Base-by-base conservation (phyloP, 2,113 vertebrate genomes). In the Leucosticte australis region DNA sequence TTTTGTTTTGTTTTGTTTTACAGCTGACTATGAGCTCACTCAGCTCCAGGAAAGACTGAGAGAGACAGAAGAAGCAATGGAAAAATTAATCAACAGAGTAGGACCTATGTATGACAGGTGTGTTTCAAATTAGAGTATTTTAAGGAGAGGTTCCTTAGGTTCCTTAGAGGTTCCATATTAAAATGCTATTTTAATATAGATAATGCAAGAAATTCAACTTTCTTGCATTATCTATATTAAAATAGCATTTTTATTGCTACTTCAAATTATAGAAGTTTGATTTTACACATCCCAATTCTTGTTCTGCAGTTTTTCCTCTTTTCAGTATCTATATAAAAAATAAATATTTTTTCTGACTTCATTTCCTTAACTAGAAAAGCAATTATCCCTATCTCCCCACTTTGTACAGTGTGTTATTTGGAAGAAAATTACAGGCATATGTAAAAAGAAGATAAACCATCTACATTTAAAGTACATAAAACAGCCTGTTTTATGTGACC, bases 11-110 rank as follows among this genome's bases (percentile, higher is more conserved):
- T 60, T 53, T 86, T 94, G 27, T 86, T 93, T 98, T 97, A 74
- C 94, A 99, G 99, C 99, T 67, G 99, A 99, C 95, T 99, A 98
- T 88, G 98, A 99, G 86, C 98, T 99, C 87, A 92, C 97, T 65
- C 99, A 99, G 92, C 98, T 99, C 62, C 99, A 99, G 97, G 99
- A 99, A 96, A 99, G 98, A 95, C 97, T 99, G 94, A 98, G 97
- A 86, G 99, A 99, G 91, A 99, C 99, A 1, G 99, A 99, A 97
- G 96, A 98, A 96, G 98, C 98, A 83, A 99, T 99, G 98, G 99
- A 99, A 98, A 99, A 98, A 85, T 98, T 99, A 23, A 99, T 99
- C 84, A 99, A 97, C 74, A 98, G 97, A 79, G 98, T 98, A 65
- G 98, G 98, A 78, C 98, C 98, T 94, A 97, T 98, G 85, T 97